These are phyloP conservation scores for Vimba vimba DNA, from an alignment of 2,113 vertebrate genomes.

Conservation along the genomic window DNA sequence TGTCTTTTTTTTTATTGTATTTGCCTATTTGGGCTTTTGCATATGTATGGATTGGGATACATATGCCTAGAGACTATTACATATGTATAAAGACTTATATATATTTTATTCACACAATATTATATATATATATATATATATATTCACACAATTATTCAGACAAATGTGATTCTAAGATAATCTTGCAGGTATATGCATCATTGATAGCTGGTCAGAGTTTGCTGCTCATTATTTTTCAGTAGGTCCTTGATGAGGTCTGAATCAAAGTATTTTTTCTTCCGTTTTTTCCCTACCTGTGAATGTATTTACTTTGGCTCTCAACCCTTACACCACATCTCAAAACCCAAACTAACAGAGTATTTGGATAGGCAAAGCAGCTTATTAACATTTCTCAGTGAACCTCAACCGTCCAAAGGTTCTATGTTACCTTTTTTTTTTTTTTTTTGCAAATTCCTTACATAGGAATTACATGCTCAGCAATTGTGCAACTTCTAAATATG, in stretches of 20 bases:
- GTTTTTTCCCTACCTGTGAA: conserved; percentile 22
- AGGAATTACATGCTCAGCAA: conserved; percentile 5
- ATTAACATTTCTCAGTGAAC: conserved; percentile 44
- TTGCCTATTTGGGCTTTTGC: not conserved
- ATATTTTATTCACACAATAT: too few species aligned
- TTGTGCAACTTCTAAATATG: not conserved
- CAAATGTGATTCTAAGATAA: too few species aligned
- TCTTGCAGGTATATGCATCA: too few species aligned
- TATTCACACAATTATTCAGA: too few species aligned
- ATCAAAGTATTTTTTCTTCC: not conserved
- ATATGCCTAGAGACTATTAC: too few species aligned
- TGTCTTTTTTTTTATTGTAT: not conserved
- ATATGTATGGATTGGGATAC: too few species aligned
- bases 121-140: too few species aligned
- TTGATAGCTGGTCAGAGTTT: not conserved
- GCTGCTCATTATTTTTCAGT: conserved; percentile 11
- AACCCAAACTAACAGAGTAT: conserved; percentile 43
- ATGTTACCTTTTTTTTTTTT: conserved; percentile 10
- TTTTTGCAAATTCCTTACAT: conserved; percentile 4
- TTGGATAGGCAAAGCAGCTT: conserved; percentile 44
- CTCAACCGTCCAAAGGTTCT: conserved; percentile 23
- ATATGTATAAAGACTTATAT: too few species aligned
- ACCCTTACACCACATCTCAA: conserved; percentile 36
- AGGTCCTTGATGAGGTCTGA: conserved; percentile 10
- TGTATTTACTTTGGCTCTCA: conserved; percentile 29